A percentile compares a stretch with the other conserved stretches of the same genome.
These are phyloP conservation scores for Cephalopholis sonnerati DNA, from an alignment of 2,113 vertebrate species.

Conservation along the genomic window DNA sequence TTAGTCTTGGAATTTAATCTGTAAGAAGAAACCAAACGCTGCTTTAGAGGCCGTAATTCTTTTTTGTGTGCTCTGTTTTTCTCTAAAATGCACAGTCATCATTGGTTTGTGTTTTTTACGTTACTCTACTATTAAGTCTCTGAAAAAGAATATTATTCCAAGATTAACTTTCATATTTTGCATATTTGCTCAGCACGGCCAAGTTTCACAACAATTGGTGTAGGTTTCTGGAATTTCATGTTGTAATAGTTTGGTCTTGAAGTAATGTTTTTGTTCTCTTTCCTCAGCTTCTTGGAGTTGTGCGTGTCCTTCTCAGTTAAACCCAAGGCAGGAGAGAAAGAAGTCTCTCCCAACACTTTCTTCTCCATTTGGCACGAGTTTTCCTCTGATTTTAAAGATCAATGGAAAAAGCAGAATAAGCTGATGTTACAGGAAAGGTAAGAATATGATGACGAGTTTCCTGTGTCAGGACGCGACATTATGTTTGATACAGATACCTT, in stretches of 20 bases:
- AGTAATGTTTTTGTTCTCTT: constrained; percentile 69
- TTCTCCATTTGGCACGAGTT: constrained; percentile 98
- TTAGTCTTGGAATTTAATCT: constrained; percentile 14
- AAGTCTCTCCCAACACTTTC: constrained; percentile 93
- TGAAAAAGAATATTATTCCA: constrained; percentile 53
- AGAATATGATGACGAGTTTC: constrained; percentile 48
- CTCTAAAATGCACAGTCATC: constrained; percentile 38
- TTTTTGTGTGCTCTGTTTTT: constrained; percentile 32
- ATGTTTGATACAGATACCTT: background rate
- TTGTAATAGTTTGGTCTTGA: constrained; percentile 69
- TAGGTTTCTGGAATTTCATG: constrained; percentile 64
- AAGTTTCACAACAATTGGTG: constrained; percentile 68
- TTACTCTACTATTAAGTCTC: constrained; percentile 42
- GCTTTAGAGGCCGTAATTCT: constrained; percentile 35
- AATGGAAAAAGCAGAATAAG: constrained; percentile 97
- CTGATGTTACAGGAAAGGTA: constrained; percentile 94
- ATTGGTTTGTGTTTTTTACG: constrained; percentile 47
- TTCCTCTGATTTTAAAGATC: constrained; percentile 96
- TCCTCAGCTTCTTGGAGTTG: constrained; percentile 94
- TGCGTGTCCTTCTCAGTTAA: constrained; percentile 93
- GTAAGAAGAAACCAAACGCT: background rate
- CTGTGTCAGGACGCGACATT: constrained; percentile 21
- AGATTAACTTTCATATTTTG: constrained; percentile 69
- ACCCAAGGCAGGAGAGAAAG: constrained; percentile 95
- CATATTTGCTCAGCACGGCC: constrained; percentile 55